Evolutionary conservation across 2,888 invertebrate genomes (phyloP), one percentile per base, ranked within the genome.

Genomic region (Scelioninae gen. 2): DNA sequence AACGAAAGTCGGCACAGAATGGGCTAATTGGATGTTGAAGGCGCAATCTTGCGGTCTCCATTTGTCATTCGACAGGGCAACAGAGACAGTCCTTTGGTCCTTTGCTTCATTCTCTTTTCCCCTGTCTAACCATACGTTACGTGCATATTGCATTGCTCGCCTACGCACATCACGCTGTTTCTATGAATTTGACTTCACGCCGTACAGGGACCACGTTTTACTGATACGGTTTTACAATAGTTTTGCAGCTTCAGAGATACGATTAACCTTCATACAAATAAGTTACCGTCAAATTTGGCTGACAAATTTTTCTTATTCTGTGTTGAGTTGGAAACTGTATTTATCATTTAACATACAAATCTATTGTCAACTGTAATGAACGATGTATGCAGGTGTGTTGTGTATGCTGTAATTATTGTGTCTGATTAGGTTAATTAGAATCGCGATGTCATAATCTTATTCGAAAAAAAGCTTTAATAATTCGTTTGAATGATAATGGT

Each of bases 31-130:
- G 81, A 81, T 80, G 82, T 83, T 80, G 78, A 76, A 77, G 77
- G 77, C 79, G 78, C 80, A 81, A 81, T 83, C 81, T 83, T 81
- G 83, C 72, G 82, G 82, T 82, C 78, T 81, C 80, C 82, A 83
- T 83, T 84, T 83, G 83, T 83, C 84, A 83, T 83, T 83, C 77
- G 79, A 76, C 75, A 75, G 76, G 73, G 77, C 74, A 74, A 79
- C 75, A 75, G 74, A 76, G 77, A 72, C 72, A 78, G 70, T 69
- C n/a, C n/a, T n/a, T n/a, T n/a, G 72, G 46, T 43, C 57, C 53
- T 68, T 43, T 71, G 41, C 45, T 55, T 55, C 45, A 64, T 71
- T 64, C 65, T 73, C 67, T 75, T 70, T 74, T 63, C 57, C 15
- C 46, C 33, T 46, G 43, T 61, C 52, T 64, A 63, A 58, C 64